Evolutionary conservation across 2,888 invertebrate genomes (phyloP), one percentile per base, ranked within the genome.

Genomic region (Habroteleia sp.): DNA sequence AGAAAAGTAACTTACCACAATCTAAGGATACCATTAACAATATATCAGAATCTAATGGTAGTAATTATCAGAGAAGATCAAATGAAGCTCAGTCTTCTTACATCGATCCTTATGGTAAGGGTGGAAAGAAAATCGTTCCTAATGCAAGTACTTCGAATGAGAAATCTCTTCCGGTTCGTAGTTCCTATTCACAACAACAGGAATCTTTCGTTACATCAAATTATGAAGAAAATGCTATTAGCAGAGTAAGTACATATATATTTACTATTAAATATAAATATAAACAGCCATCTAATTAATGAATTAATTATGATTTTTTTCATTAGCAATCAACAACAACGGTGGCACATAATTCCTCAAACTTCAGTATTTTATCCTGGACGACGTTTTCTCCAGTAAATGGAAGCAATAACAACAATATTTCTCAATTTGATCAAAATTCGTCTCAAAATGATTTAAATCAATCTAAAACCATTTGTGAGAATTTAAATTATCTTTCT

Each of bases 291-390:
- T n/a, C n/a, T n/a, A n/a, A n/a, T n/a, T n/a, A n/a, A n/a, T n/a
- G n/a, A n/a, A n/a, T n/a, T n/a, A n/a, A n/a, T n/a, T n/a, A n/a
- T n/a, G n/a, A n/a, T 56, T 2, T 23, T 29, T 44, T 23, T 25
- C 14, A 35, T 35, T 25, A 74, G 54, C 76, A 76, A 66, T 83
- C 86, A 1, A 84, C 84, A 11, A 88, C 87, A 0, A 86, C 88
- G 0, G 84, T 87, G 7, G 88, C 88, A 23, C 85, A 87, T 23
- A 88, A 85, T 74, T 84, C 88, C 1, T 88, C 89, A 0, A 89
- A 87, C 60, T 88, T 88, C 63, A 88, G 88, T 56, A 88, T 89
- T 39, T 74, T 88, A 3, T 89, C 89, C 1, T 89, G 89, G 89
- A 89, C 88, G 0, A 89, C 87, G 0, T 82, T 87, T 25, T 87